Evolutionary conservation across 2,113 vertebrate species (phyloP), one percentile per base, ranked within the genome.

Genomic region (Anhinga rufa): DNA sequence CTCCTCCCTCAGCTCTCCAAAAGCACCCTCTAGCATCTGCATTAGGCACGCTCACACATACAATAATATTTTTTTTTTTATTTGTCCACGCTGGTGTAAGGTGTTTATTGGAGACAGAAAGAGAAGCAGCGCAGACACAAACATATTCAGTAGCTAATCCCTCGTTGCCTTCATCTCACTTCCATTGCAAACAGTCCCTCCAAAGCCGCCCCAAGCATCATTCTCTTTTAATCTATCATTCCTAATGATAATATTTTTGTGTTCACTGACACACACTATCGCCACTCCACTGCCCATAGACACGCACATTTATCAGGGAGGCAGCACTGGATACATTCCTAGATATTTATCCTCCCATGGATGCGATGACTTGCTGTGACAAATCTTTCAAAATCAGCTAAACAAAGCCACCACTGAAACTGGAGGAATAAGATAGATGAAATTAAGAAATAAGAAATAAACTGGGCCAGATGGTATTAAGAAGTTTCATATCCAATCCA

Each of bases 361-460:
- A 78, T 52, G 80, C 1, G 25, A 65, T 15, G 40, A 92, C 49
- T 83, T 58, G 66, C 64, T 82, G n/a, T 26, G 15, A 89, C 54
- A 61, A 65, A 36, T 92, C 79, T 94, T 88, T 95, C 77, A 92
- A 85, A 92, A 72, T 75, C 88, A 94, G 69, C 70, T 76, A 55
- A 95, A 92, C 90, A 92, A 94, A 95, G 52, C 54, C 58, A 79
- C 29, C 46, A n/a, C 42, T 49, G 68, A 74, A 85, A 75, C 60
- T 79, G 22, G 65, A 88, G 66, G 69, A 93, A 83, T 72, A 75
- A 84, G 20, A 89, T 2, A 83, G 82, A 91, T 82, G 64, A 86
- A 90, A 86, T 82, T 80, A 85, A 79, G 54, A 93, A 97, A 92
- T 42, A 66, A 94, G 75, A 88, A 76, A 34, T 76, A 92, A 82